Conservation (phyloP, 1,140 invertebrate genomes). For the Brachionus rubens region DNA sequence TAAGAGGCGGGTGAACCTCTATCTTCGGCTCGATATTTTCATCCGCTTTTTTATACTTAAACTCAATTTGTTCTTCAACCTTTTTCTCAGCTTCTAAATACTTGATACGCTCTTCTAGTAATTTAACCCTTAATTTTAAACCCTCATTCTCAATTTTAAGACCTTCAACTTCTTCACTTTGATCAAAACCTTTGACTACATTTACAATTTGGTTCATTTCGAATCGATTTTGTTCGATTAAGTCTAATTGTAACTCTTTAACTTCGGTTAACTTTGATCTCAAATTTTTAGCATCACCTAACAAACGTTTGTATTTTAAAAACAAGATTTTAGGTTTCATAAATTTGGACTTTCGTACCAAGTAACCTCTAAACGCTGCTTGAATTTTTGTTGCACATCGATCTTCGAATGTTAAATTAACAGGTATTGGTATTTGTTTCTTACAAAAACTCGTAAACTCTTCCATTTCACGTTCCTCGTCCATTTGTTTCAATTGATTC, state of each 20-base stretch:
- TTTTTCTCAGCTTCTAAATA: not conserved
- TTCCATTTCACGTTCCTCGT: not conserved
- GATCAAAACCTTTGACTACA: too few relatives aligned
- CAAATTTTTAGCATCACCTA: not conserved
- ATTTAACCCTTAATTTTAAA: not conserved
- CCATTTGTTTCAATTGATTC: not conserved
- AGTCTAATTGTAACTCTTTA: slow-evolving; percentile 7
- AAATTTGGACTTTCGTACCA: slow-evolving; percentile 29
- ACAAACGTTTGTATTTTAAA: slow-evolving; percentile 4
- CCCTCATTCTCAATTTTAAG: slow-evolving; percentile 12
- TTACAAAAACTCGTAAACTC: slow-evolving; percentile 26
- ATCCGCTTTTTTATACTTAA: slow-evolving; percentile 29
- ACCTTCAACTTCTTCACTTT: not conserved
- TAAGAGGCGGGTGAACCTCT: slow-evolving; percentile 25
- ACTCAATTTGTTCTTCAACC: not conserved
- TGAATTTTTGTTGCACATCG: slow-evolving; percentile 25
- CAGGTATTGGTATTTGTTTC: not conserved
- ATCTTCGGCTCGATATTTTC: not conserved
- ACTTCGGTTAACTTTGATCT: not conserved
- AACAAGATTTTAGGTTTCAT: slow-evolving; percentile 10
- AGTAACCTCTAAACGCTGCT: slow-evolving; percentile 10
- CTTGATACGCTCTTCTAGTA: slow-evolving; percentile 19
- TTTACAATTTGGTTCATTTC: not conserved
- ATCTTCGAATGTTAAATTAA: not conserved
- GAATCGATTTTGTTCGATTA: not conserved